phyloP scores from a whole-genome alignment of 2,888 invertebrate species.

The Ochropleura plecta region DNA sequence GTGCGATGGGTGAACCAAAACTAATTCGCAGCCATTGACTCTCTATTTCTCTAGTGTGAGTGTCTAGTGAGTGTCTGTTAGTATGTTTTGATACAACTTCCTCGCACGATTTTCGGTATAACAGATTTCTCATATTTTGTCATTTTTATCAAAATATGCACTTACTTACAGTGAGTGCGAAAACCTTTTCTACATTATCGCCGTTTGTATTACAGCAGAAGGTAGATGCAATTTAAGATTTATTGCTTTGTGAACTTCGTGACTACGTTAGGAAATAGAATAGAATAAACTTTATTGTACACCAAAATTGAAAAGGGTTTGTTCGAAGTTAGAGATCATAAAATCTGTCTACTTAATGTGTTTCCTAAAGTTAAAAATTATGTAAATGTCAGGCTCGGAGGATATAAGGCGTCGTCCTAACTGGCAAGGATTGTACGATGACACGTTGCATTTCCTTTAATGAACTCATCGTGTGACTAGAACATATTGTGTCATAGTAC shows the following conservation, averaged over 20 bases:
- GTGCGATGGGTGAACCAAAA: not conserved
- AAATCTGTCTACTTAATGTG: not conserved
- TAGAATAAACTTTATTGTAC: too few species aligned
- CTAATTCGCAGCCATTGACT: conserved; percentile 15
- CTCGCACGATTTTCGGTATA: not conserved
- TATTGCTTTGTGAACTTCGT: not conserved
- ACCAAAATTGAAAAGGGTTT: not conserved
- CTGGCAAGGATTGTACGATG: too few species aligned
- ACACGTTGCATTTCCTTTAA: too few species aligned
- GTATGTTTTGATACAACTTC: not conserved
- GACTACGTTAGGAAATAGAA: too few species aligned
- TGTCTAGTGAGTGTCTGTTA: not conserved
- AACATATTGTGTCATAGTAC: too few species aligned
- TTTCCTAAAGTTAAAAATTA: too few species aligned
- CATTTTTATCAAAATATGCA: not conserved
- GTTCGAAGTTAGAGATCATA: not conserved
- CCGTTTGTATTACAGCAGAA: not conserved
- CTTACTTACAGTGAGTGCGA: not conserved
- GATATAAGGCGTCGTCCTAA: not conserved
- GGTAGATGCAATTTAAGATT: too few species aligned
- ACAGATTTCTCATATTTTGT: not conserved
- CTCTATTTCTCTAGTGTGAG: not conserved
- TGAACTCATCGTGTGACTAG: too few species aligned
- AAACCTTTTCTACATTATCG: not conserved
- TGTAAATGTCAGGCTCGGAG: not conserved